Evolutionary conservation across 2,113 vertebrate genomes (phyloP), one percentile per base, ranked within the genome.

Genomic region (Philantomba maxwellii): DNA sequence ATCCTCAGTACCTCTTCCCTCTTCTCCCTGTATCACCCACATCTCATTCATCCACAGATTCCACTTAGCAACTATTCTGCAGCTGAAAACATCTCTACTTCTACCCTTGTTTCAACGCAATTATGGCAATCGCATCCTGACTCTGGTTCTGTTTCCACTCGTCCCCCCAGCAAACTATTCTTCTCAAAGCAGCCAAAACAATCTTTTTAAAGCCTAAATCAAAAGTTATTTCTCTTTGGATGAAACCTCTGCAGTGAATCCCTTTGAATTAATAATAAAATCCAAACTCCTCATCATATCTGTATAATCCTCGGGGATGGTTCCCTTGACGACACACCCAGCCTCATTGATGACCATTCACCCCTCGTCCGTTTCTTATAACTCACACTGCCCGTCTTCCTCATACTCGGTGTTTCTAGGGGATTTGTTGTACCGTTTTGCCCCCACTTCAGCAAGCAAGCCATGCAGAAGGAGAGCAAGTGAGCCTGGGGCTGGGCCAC

Each of bases 391-490:
- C 3, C 10, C 3, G 9, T 58, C 15, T 45, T 88, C 25, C 17
- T 93, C 3, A 64, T 62, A 39, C 13, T n/a, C 30, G 25, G 45
- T 36, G 7, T 17, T 47, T 95, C 14, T 36, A 70, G 14, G 13
- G 23, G 95, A 92, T 93, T 78, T 21, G 15, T 64, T 60, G 39
- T 80, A 66, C 89, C 94, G 95, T 96, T 80, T 75, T 94, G 95
- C 96, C 98, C 97, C 98, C 98, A 98, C 98, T 97, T 97, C 98
- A 53, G 49, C 78, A n/a, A 98, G 98, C 97, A 97, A 97, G 96
- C 97, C 96, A 97, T 94, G 95, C 97, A 26, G 97, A 91, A 81
- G 95, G 97, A 95, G 96, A 96, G 94, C 93, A 95, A 28, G 89
- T 93, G 95, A 30, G 89, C 98, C 93, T 97, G 95, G 39, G 89